A percentile compares a stretch with the other conserved stretches of the same genome.
Evolutionary conservation across 2,113 vertebrate species (phyloP).

Genomic region (Alexandromys fortis): DNA sequence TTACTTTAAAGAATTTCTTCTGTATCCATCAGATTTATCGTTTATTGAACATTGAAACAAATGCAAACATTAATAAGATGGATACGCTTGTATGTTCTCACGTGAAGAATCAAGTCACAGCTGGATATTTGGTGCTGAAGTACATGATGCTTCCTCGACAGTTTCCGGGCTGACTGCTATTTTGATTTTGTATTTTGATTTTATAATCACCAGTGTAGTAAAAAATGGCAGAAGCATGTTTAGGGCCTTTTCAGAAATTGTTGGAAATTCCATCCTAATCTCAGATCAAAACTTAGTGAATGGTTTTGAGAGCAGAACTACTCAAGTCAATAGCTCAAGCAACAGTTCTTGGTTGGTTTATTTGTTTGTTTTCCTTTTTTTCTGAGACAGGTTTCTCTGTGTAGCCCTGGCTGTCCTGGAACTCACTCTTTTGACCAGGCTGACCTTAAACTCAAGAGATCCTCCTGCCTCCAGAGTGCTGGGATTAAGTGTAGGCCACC

Average conservation of each 20-base stretch:
- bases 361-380: neutral
- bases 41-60: neutral
- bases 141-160: neutral
- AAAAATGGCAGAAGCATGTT: neutral
- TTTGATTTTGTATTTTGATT: neutral
- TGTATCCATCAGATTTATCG: neutral
- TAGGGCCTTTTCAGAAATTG: neutral
- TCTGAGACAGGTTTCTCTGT: neutral
- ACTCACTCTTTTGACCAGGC: neutral
- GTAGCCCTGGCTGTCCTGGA: neutral
- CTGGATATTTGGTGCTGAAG: neutral
- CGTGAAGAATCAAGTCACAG: neutral
- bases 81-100: neutral
- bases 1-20: neutral
- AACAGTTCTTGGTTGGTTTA: neutral
- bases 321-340: neutral
- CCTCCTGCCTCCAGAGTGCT: neutral
- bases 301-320: neutral
- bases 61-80: too few species aligned
- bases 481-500: neutral
- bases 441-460: neutral
- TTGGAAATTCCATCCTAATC: neutral
- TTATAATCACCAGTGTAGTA: neutral
- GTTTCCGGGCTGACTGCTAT: neutral
- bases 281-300: neutral